Evolutionary conservation across 2,888 invertebrate genomes (phyloP), one percentile per base, ranked within the genome.

Genomic region (Dromius quadrimaculatus): DNA sequence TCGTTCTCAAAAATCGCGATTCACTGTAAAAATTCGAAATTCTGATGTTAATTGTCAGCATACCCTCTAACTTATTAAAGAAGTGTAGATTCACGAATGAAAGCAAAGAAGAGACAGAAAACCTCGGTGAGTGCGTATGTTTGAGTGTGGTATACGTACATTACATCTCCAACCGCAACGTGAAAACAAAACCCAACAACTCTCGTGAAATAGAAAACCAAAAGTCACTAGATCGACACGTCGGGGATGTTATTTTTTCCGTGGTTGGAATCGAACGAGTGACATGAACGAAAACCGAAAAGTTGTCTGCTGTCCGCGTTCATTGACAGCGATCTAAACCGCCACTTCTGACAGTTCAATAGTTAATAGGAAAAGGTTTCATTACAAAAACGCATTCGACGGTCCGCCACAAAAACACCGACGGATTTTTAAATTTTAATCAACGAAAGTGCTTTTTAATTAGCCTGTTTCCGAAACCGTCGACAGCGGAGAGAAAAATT

Each of bases 361-460:
- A 62, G 61, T 70, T 70, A 62, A 70, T 70, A 45, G 23, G 47
- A 62, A 70, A 70, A 70, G 70, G 61, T 70, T 47, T 62, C 62
- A 70, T 70, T 70, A 47, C 70, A 70, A 70, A 70, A 70, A 70
- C 70, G 61, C 36, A 62, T 47, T 23, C 17, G 64, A 47, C 64
- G 68, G 50, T n/a, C 50, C 19, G 54, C 66, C 66, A 19, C 66
- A 54, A 54, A 57, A 57, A 66, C 57, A 66, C 38, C 70, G 62
- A 11, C 70, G 62, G 47, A 62, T 70, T 70, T 70, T 70, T 70
- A 70, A 70, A 70, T 70, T 70, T 70, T 70, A 45, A 70, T 70
- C 70, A 70, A 70, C 50, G 61, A 70, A 70, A 70, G 70, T 70
- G 70, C 70, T 70, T 70, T 70, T 70, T 70, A 70, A 70, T 70